These are phyloP conservation scores for Hippoglossus stenolepis DNA, from an alignment of 2,113 vertebrate genomes.

Conservation along the genomic window DNA sequence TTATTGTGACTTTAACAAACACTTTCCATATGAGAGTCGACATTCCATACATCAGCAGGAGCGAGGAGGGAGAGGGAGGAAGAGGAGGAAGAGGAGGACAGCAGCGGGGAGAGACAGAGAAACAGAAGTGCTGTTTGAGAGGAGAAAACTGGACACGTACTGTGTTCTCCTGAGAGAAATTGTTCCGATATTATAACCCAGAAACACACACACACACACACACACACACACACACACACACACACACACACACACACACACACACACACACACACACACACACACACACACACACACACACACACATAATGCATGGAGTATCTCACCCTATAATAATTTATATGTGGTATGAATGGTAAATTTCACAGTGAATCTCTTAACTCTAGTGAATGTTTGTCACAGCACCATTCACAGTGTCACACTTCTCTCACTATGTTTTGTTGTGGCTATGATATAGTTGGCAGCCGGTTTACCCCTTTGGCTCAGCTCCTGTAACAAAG, in stretches of 20 bases:
- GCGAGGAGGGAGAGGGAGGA: conserved; percentile 23
- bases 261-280: not conserved
- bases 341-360: conserved; percentile 42
- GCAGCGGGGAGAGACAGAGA: conserved; percentile 26
- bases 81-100: conserved; percentile 41
- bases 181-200: conserved; percentile 45
- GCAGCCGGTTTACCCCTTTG: conserved; percentile 44
- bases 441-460: conserved; percentile 36
- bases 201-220: too few species aligned
- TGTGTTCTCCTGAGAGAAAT: conserved; percentile 43
- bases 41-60: conserved; percentile 76
- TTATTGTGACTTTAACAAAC: conserved; percentile 81
- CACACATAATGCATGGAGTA: not conserved
- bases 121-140: conserved; percentile 55
- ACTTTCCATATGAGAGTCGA: conserved; percentile 76
- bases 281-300: conserved; percentile 14
- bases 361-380: conserved; percentile 39
- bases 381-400: conserved; percentile 54
- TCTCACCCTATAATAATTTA: conserved; percentile 15
- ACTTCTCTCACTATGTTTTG: conserved; percentile 34
- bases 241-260: not conserved
- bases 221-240: conserved; percentile 32
- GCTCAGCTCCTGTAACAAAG: conserved; percentile 32
- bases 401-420: conserved; percentile 15
- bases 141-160: conserved; percentile 43